A percentile compares a stretch with the other conserved stretches of the same genome.
Evolutionary conservation across 2,888 invertebrate genomes (phyloP).

Genomic region (Drosophila lutescens): DNA sequence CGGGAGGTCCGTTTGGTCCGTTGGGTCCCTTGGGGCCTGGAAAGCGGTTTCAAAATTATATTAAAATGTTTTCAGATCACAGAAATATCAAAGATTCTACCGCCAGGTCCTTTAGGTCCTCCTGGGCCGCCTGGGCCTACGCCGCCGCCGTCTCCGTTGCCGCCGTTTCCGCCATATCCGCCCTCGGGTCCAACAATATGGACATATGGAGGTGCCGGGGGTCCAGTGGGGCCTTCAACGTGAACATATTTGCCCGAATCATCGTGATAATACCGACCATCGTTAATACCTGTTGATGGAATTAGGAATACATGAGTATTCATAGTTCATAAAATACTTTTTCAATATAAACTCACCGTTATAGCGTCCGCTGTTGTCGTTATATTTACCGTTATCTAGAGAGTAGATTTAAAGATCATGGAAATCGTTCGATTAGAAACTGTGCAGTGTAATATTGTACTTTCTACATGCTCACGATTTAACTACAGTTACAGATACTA

Average conservation of each 20-base stretch:
- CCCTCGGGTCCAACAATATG: constrained; percentile 82
- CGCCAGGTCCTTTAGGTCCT: constrained; percentile 78
- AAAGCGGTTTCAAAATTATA: background rate
- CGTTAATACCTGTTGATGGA: constrained; percentile 56
- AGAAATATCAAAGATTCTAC: constrained; percentile 22
- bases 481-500: constrained; percentile 14
- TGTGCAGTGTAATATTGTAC: constrained; percentile 12
- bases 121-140: constrained; percentile 77
- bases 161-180: constrained; percentile 78
- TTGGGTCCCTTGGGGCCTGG: constrained; percentile 53
- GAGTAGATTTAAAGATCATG: constrained; percentile 51
- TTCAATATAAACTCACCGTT: constrained; percentile 62
- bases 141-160: constrained; percentile 74
- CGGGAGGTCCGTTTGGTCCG: constrained; percentile 72
- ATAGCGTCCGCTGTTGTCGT: constrained; percentile 63
- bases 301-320: background rate
- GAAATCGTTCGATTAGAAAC: constrained; percentile 59
- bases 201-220: constrained; percentile 81
- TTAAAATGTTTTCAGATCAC: background rate
- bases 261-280: constrained; percentile 82
- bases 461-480: constrained; percentile 24
- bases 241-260: constrained; percentile 83
- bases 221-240: constrained; percentile 84
- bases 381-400: constrained; percentile 78
- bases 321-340: rapidly evolving